Conservation (phyloP, 92 coral and sea anemone species). For the Porites lobata region DNA sequence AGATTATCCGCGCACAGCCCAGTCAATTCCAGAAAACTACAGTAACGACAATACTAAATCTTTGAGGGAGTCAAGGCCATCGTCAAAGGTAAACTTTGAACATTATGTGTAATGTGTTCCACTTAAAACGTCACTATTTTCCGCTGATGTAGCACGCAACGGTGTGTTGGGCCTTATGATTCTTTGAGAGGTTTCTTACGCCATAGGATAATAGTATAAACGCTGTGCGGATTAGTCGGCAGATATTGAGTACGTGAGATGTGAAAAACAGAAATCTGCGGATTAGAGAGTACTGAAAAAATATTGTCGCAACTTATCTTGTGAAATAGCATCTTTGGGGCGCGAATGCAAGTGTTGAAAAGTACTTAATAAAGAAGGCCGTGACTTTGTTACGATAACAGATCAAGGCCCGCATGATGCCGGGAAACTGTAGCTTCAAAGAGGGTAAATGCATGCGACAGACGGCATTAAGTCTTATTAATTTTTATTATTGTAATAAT, state of each 20-base stretch:
- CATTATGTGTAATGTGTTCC: background rate
- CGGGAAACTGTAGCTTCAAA: background rate
- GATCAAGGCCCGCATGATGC: background rate
- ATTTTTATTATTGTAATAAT: background rate
- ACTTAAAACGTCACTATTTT: conserved; percentile 11
- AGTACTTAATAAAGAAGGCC: conserved; percentile 8
- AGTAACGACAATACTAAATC: background rate
- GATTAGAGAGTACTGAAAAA: background rate
- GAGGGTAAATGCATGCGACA: background rate
- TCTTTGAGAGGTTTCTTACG: background rate
- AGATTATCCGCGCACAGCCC: background rate
- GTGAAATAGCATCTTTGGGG: background rate
- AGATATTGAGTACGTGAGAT: background rate
- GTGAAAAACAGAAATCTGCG: background rate
- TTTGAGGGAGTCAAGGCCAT: conserved; percentile 10
- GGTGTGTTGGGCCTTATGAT: background rate
- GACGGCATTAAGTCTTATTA: background rate
- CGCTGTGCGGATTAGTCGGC: background rate
- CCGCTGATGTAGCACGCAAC: background rate
- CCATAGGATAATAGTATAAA: no score
- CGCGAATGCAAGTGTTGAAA: conserved; percentile 21
- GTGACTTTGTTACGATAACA: conserved; percentile 5
- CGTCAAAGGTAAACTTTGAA: conserved; percentile 21
- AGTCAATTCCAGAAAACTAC: background rate
- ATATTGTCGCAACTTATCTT: conserved; percentile 1